Conservation (phyloP, 2,888 invertebrate genomes). For the Agrochola circellaris region DNA sequence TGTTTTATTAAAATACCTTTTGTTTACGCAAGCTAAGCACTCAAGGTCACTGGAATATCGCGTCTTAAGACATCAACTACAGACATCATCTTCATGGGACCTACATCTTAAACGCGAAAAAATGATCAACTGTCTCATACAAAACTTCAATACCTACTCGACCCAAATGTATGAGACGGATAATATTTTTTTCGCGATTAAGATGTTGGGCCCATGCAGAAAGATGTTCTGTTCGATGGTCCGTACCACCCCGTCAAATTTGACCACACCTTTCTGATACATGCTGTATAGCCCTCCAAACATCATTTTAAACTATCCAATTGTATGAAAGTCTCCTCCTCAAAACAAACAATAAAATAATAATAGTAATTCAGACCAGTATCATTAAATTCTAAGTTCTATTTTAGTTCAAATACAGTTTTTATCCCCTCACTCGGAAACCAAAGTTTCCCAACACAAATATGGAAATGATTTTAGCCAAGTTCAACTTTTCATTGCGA, state of each 20-base stretch:
- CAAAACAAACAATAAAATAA: neutral
- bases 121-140: too few species aligned
- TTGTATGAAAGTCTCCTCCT: neutral
- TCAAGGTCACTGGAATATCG: too few species aligned
- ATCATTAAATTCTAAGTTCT: neutral
- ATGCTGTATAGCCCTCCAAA: neutral
- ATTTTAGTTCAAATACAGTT: slow-evolving; percentile 16
- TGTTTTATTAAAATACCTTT: too few species aligned
- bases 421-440: slow-evolving; percentile 1
- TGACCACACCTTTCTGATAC: neutral
- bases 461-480: slow-evolving; percentile 51
- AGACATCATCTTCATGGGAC: too few species aligned
- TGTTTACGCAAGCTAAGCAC: too few species aligned
- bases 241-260: neutral
- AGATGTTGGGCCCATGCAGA: neutral
- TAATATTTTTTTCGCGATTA: neutral
- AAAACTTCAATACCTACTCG: too few species aligned
- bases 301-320: neutral
- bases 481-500: slow-evolving; percentile 46
- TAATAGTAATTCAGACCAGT: slow-evolving; percentile 1
- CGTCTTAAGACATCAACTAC: too few species aligned
- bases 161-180: neutral
- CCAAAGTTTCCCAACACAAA: slow-evolving; percentile 28
- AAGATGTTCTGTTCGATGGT: neutral
- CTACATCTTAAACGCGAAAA: too few species aligned